phyloP scores from a whole-genome alignment of 2,888 invertebrate species.

The Tortrix viridana region DNA sequence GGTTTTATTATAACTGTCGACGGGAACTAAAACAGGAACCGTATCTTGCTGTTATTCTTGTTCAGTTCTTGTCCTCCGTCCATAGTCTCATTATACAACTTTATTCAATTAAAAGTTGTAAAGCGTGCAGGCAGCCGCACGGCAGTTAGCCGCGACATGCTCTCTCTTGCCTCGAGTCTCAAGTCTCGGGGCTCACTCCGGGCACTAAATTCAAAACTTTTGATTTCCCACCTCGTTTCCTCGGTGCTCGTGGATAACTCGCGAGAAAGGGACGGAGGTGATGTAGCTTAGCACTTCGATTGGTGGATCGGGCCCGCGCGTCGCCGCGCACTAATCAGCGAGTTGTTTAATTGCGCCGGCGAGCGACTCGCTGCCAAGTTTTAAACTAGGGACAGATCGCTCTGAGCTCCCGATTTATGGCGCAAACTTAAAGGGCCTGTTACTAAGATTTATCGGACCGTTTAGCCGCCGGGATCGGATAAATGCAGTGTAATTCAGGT shows the following conservation, averaged over 20 bases:
- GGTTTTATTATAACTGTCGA: too few relatives aligned
- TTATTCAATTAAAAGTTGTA: slow-evolving; percentile 34
- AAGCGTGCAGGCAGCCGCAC: slow-evolving; percentile 11
- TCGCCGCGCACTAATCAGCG: slow-evolving; percentile 30
- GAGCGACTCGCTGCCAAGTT: slow-evolving; percentile 32
- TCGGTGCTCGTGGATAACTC: too few relatives aligned
- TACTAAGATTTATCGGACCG: slow-evolving; percentile 12
- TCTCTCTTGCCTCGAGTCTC: too few relatives aligned
- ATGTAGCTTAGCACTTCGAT: too few relatives aligned
- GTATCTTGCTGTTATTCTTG: too few relatives aligned
- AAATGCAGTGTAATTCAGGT: neutral
- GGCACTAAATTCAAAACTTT: too few relatives aligned
- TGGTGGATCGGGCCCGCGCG: neutral
- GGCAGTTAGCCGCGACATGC: neutral
- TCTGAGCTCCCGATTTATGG: slow-evolving; percentile 28
- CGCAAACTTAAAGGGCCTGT: slow-evolving; percentile 15
- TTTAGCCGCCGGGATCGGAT: neutral
- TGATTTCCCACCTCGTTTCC: too few relatives aligned
- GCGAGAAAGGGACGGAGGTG: too few relatives aligned
- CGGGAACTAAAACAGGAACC: too few relatives aligned
- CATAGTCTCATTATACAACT: neutral
- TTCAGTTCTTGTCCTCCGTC: too few relatives aligned
- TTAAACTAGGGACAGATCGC: slow-evolving; percentile 35
- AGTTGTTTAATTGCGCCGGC: slow-evolving; percentile 27
- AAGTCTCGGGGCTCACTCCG: too few relatives aligned